Percentiles rank a stretch among this genome's conserved stretches.
Evolutionary conservation across 2,113 vertebrate species (phyloP).

Genomic region (Anarhynchus alexandrinus): DNA sequence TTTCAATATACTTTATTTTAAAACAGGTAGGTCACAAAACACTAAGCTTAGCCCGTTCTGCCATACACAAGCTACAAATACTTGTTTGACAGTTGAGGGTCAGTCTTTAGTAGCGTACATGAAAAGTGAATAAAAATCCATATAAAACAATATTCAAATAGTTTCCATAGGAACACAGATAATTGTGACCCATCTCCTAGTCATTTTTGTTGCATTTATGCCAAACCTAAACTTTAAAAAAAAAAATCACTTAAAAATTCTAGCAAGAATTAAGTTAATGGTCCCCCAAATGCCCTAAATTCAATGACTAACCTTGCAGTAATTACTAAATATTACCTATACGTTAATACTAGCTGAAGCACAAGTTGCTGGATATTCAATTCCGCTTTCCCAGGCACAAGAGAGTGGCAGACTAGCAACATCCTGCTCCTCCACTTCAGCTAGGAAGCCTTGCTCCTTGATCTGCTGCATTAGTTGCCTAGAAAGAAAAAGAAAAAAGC

Average conservation of each 20-base stretch:
- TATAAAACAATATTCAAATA: constrained; percentile 86
- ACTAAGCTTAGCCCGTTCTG: constrained; percentile 60
- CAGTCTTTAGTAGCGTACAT: constrained; percentile 70
- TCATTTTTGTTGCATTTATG: constrained; percentile 73
- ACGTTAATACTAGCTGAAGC: constrained; percentile 81
- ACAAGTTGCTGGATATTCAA: constrained; percentile 81
- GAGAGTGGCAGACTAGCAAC: constrained; percentile 76
- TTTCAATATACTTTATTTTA: constrained; percentile 80
- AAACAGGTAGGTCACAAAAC: constrained; percentile 74
- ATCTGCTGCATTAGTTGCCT: constrained; percentile 93
- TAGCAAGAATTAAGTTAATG: constrained; percentile 77
- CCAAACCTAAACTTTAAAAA: constrained; percentile 65
- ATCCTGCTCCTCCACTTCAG: constrained; percentile 76
- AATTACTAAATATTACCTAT: constrained; percentile 67
- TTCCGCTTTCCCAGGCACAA: constrained; percentile 86
- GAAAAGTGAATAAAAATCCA: constrained; percentile 83
- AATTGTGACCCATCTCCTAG: constrained; percentile 88
- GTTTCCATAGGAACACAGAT: constrained; percentile 98
- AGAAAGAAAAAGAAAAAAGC: background rate
- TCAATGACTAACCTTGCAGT: constrained; percentile 56
- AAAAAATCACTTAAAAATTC: constrained; percentile 60
- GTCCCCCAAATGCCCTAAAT: constrained; percentile 69
- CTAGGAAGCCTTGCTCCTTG: constrained; percentile 71
- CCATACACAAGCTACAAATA: constrained; percentile 81
- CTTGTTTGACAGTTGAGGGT: constrained; percentile 72